phyloP scores from a whole-genome alignment of 2,888 invertebrate genomes.

The Vannuccia rotundouncinata region DNA sequence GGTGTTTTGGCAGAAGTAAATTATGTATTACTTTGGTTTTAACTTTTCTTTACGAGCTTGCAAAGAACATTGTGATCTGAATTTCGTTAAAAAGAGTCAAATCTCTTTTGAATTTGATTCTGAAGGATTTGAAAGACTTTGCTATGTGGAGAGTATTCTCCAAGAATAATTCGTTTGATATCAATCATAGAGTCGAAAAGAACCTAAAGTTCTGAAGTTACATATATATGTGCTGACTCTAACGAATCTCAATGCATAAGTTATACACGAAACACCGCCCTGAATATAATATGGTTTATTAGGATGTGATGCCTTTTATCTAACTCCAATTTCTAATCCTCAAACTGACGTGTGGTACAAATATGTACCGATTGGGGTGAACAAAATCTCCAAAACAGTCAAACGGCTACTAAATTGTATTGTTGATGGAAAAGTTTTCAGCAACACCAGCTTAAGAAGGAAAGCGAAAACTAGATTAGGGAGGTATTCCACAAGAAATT shows the following conservation, averaged over 20 bases:
- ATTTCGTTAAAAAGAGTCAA: constrained; percentile 16
- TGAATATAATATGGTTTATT: background rate
- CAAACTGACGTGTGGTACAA: constrained; percentile 5
- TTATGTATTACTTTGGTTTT: constrained; percentile 22
- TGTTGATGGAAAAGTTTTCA: no score
- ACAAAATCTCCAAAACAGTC: background rate
- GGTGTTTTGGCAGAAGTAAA: background rate
- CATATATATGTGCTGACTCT: constrained; percentile 12
- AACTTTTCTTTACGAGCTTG: constrained; percentile 18
- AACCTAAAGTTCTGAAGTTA: background rate
- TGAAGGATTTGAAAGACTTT: constrained; percentile 26
- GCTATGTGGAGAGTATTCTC: no score
- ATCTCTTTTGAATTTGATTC: constrained; percentile 13
- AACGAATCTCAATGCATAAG: constrained; percentile 1
- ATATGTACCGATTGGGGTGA: background rate
- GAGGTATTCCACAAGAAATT: background rate
- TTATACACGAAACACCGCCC: constrained; percentile 6
- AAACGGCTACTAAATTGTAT: no score
- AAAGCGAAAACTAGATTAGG: background rate
- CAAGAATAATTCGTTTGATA: constrained; percentile 7
- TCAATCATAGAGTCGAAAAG: background rate
- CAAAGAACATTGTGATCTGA: constrained; percentile 22
- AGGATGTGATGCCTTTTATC: constrained; percentile 15
- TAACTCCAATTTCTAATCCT: constrained; percentile 23
- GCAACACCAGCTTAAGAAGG: no score